Percentiles rank a stretch among this genome's conserved stretches.
phyloP scores from a whole-genome alignment of 2,797 vertebrate species.

The Crocidura indochinensis region DNA sequence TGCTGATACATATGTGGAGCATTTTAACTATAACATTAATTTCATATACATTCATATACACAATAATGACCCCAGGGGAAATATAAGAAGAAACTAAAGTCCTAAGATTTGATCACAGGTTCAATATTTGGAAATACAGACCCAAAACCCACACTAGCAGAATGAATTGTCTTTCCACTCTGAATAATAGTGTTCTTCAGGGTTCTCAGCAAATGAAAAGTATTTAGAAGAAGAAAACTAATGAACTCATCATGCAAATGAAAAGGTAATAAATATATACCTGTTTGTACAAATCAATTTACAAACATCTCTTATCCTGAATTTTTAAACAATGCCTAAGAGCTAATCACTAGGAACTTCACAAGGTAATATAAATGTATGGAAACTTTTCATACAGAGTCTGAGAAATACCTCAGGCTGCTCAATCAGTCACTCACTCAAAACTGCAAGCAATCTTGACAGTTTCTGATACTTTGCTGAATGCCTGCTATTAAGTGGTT shows the following conservation, averaged over 20 bases:
- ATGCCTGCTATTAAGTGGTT: slow-evolving; percentile 55
- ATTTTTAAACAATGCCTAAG: slow-evolving; percentile 75
- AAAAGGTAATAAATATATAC: slow-evolving; percentile 71
- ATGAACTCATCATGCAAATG: slow-evolving; percentile 64
- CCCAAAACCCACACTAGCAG: no score
- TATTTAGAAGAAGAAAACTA: slow-evolving; percentile 62
- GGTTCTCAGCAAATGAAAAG: slow-evolving; percentile 58
- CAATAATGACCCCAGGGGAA: neutral
- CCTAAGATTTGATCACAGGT: neutral
- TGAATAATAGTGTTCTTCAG: slow-evolving; percentile 27
- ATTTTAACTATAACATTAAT: slow-evolving; percentile 40
- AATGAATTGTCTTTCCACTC: neutral
- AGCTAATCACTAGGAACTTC: slow-evolving; percentile 69
- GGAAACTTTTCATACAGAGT: slow-evolving; percentile 51
- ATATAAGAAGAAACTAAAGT: neutral
- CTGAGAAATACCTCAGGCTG: slow-evolving; percentile 66
- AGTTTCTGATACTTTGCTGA: slow-evolving; percentile 69
- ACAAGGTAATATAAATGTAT: slow-evolving; percentile 71
- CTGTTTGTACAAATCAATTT: slow-evolving; percentile 74
- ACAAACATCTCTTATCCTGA: slow-evolving; percentile 69
- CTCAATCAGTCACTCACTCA: slow-evolving; percentile 67
- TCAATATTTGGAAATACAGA: slow-evolving; percentile 40
- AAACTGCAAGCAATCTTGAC: slow-evolving; percentile 67
- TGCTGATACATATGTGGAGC: no score
- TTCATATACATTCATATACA: neutral